Conservation (phyloP, 1,140 invertebrate species). For the Mycetomoellerius zeteki region DNA sequence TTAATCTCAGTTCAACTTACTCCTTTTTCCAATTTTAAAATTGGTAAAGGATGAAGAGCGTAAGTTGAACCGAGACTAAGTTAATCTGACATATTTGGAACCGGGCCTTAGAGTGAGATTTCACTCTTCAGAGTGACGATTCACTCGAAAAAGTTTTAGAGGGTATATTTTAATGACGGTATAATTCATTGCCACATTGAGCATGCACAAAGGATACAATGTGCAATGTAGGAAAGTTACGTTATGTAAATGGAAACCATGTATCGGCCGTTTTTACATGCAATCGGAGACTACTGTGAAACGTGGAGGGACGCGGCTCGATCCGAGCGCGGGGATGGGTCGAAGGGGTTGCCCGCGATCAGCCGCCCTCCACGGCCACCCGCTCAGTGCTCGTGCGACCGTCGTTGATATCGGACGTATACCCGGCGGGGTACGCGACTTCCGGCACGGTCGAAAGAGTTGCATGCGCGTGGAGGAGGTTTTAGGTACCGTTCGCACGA, state of each 20-base stretch:
- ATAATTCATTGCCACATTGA: background rate
- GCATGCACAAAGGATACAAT: background rate
- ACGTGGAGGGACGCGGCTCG: background rate
- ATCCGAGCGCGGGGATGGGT: background rate
- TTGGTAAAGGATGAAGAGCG: too few relatives aligned
- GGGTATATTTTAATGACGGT: background rate
- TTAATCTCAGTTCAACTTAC: too few relatives aligned
- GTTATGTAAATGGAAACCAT: slow-evolving; percentile 35
- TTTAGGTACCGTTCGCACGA: slow-evolving; percentile 1
- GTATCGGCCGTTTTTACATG: slow-evolving; percentile 21
- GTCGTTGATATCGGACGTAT: slow-evolving; percentile 61
- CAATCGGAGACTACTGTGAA: slow-evolving; percentile 16
- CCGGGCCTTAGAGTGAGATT: too few relatives aligned
- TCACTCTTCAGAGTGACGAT: too few relatives aligned
- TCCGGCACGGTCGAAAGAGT: slow-evolving; percentile 35
- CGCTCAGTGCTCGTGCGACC: slow-evolving; percentile 76
- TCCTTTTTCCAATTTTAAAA: too few relatives aligned
- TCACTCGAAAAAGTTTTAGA: too few relatives aligned
- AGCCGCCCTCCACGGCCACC: slow-evolving; percentile 51
- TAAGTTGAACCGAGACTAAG: too few relatives aligned
- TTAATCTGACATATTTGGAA: too few relatives aligned
- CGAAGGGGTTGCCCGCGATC: slow-evolving; percentile 71
- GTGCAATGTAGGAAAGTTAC: background rate
- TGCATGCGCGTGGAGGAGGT: slow-evolving; percentile 2
- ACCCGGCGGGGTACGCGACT: slow-evolving; percentile 29